A percentile compares a stretch with the other conserved stretches of the same genome.
phyloP scores from a whole-genome alignment of 1,140 invertebrate species.

The Lasaia peninsularis region DNA sequence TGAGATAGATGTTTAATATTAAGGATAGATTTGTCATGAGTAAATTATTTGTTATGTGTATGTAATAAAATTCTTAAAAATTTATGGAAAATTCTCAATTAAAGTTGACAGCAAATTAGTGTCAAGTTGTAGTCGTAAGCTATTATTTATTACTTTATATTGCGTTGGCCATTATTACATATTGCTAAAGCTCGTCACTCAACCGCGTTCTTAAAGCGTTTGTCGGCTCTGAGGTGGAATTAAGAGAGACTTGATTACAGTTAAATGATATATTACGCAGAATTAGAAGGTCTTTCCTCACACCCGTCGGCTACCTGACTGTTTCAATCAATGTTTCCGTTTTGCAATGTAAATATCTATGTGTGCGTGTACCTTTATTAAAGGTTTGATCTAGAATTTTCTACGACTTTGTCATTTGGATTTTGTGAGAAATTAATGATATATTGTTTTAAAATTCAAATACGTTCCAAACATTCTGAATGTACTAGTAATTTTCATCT shows the following conservation, averaged over 20 bases:
- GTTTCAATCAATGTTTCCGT: slow-evolving; percentile 17
- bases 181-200: background rate
- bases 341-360: background rate
- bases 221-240: background rate
- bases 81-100: background rate
- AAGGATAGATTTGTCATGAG: too few relatives aligned
- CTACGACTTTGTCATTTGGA: too few relatives aligned
- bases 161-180: background rate
- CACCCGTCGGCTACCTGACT: background rate
- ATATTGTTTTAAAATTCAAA: too few relatives aligned
- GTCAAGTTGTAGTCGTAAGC: background rate
- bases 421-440: too few relatives aligned
- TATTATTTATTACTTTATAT: background rate
- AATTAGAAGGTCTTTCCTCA: slow-evolving; percentile 6
- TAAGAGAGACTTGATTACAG: slow-evolving; percentile 7
- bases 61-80: background rate
- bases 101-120: background rate
- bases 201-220: slow-evolving; percentile 7
- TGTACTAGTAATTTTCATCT: too few relatives aligned
- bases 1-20: too few relatives aligned
- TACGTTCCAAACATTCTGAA: too few relatives aligned
- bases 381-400: background rate
- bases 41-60: too few relatives aligned
- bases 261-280: slow-evolving; percentile 17
- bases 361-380: background rate